phyloP scores from a whole-genome alignment of 2,113 vertebrate species.

The Arothron firmamentum region DNA sequence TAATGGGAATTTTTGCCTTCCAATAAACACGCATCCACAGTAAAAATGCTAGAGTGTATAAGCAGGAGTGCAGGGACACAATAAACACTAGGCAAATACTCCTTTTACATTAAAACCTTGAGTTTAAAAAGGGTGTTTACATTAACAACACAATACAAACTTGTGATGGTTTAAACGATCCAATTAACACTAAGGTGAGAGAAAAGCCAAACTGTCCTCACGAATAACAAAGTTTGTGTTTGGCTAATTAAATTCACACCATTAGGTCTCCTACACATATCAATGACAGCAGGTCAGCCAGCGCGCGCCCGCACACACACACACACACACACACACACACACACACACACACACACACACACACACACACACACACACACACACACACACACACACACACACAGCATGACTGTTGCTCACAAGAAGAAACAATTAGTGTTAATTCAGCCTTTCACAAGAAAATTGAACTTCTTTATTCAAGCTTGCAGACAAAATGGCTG shows the following conservation, averaged over 20 bases:
- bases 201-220: constrained; percentile 19
- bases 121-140: too few species aligned
- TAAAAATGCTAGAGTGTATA: background rate
- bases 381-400: constrained; percentile 53
- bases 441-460: background rate
- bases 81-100: too few species aligned
- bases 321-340: constrained; percentile 55
- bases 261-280: constrained; percentile 50
- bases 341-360: constrained; percentile 36
- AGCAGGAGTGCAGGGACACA: background rate
- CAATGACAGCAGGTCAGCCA: constrained; percentile 50
- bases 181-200: constrained; percentile 25
- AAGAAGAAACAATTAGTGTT: constrained; percentile 15
- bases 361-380: too few species aligned
- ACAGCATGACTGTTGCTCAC: constrained; percentile 22
- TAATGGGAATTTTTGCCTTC: background rate
- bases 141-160: background rate
- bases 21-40: background rate
- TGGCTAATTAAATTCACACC: constrained; percentile 67
- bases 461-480: constrained; percentile 17
- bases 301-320: constrained; percentile 19
- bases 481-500: background rate
- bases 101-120: too few species aligned
- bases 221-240: constrained; percentile 58
- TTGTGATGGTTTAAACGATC: constrained; percentile 4